Percentiles rank a stretch among this genome's conserved stretches.
Evolutionary conservation across 2,888 invertebrate genomes (phyloP).

Genomic region (Osmoderma eremita): DNA sequence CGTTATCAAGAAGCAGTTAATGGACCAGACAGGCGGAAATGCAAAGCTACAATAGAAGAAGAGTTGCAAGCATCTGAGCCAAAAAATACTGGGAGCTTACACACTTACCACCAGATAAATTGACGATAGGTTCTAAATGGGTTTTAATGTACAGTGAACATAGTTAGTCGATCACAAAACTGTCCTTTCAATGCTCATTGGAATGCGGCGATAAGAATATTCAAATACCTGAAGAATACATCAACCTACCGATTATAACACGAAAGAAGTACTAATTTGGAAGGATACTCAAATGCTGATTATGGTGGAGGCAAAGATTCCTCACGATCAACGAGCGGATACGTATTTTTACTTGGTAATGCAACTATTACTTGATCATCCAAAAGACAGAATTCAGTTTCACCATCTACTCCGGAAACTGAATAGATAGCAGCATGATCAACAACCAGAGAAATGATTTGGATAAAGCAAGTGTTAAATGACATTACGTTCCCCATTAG

Average conservation of each 20-base stretch:
- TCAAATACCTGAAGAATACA: not conserved
- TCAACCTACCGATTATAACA: not conserved
- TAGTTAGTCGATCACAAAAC: conserved; percentile 4
- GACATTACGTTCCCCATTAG: no score
- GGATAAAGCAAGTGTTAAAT: not conserved
- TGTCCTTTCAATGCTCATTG: not conserved
- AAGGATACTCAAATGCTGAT: not conserved
- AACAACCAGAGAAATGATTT: not conserved
- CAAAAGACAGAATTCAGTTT: conserved; percentile 43
- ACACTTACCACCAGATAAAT: not conserved
- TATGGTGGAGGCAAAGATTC: not conserved
- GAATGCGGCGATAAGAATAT: not conserved
- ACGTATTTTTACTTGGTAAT: not conserved
- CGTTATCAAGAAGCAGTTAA: not conserved
- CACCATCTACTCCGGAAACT: not conserved
- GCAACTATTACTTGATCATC: conserved; percentile 1
- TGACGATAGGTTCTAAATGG: no score
- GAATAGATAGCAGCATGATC: not conserved
- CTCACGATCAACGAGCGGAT: not conserved
- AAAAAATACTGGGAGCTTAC: conserved; percentile 36
- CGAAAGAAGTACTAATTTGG: not conserved
- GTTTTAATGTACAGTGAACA: not conserved
- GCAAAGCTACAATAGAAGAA: conserved; percentile 20
- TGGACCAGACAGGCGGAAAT: conserved; percentile 27
- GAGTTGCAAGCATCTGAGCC: conserved; percentile 43